Conservation (phyloP, 2,113 vertebrate genomes). For the Heptranchias perlo region DNA sequence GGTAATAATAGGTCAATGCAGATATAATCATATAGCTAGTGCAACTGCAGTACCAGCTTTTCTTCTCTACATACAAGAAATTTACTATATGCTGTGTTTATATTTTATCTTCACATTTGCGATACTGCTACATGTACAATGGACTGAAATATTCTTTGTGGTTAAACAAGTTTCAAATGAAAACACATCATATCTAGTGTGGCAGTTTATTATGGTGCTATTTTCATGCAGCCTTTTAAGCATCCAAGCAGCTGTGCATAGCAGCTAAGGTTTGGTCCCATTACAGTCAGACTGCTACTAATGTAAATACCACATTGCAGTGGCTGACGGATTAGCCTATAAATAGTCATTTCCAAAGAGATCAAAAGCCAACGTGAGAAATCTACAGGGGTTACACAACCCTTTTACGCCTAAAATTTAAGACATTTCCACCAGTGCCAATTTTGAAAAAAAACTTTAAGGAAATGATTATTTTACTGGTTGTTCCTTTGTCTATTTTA, state of each 20-base stretch:
- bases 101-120: not conserved
- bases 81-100: not conserved
- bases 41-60: not conserved
- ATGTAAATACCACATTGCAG: slow-evolving; percentile 21
- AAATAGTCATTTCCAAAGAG: not conserved
- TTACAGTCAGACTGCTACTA: not conserved
- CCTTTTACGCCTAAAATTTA: not conserved
- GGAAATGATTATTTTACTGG: not conserved
- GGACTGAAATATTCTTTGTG: not conserved
- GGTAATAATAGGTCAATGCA: not conserved
- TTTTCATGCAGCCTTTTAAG: not conserved
- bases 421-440: not conserved
- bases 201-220: not conserved
- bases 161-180: not conserved
- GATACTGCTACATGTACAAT: not conserved
- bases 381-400: not conserved
- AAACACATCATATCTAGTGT: not conserved
- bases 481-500: not conserved
- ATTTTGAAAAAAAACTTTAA: not conserved
- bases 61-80: not conserved
- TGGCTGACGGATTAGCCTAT: not conserved
- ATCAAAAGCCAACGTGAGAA: not conserved
- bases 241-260: slow-evolving; percentile 4
- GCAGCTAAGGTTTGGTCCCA: not conserved
- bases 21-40: not conserved